Conservation (phyloP, 2,113 vertebrate genomes). For the Tachysurus vachellii region DNA sequence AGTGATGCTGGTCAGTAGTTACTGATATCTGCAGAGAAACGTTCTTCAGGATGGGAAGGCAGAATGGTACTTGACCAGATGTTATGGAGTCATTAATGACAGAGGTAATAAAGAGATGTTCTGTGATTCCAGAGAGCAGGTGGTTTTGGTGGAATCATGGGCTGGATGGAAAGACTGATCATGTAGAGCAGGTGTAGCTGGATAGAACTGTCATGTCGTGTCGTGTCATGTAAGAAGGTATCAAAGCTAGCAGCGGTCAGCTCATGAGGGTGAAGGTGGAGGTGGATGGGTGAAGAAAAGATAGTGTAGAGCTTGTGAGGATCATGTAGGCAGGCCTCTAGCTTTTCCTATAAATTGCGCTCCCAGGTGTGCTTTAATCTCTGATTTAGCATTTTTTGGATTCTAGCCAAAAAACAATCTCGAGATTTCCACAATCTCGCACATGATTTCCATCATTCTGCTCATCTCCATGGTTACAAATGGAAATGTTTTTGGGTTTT, state of each 20-base stretch:
- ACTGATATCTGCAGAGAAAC: too few species aligned
- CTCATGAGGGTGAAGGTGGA: background rate
- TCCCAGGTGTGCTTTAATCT: background rate
- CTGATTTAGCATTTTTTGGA: background rate
- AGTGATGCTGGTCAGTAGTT: too few species aligned
- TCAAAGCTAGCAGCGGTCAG: background rate
- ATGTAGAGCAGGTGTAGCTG: background rate
- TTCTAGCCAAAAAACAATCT: too few species aligned
- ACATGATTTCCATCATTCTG: background rate
- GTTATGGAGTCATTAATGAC: too few species aligned
- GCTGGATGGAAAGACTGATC: too few species aligned
- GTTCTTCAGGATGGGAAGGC: too few species aligned
- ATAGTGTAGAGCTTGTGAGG: background rate
- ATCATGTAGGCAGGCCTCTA: background rate
- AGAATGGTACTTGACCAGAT: too few species aligned
- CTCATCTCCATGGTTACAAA: background rate
- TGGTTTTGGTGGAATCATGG: too few species aligned
- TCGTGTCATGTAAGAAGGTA: too few species aligned
- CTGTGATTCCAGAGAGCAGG: too few species aligned
- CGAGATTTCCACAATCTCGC: background rate
- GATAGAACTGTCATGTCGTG: background rate
- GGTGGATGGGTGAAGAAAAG: background rate
- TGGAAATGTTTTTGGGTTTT: too few species aligned
- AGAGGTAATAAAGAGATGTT: too few species aligned
- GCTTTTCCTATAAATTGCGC: background rate